Evolutionary conservation across 2,113 vertebrate genomes (phyloP), one percentile per base, ranked within the genome.

Genomic region (Coptodon rendalli): DNA sequence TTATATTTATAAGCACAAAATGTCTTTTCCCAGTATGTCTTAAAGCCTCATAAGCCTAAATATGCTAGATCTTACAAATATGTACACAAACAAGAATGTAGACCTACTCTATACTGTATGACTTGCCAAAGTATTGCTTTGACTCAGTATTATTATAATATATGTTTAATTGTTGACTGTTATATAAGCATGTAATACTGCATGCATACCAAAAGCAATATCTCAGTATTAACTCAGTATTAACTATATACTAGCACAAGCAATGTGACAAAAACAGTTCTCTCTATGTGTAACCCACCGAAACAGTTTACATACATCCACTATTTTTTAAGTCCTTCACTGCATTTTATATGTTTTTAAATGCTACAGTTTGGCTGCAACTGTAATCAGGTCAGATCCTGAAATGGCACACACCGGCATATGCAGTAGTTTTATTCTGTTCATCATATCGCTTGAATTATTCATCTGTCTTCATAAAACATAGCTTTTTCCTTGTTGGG

Each of bases 111-210:
- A 24, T 71, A 87, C 34, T 84, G n/a, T 71, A 87, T 68, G 66
- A 89, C 48, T 57, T 54, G 14, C 17, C 38, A 36, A 89, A 54
- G 14, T 48, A 16, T 66, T 53, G 34, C 12, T 86, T 78, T 38
- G 17, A 86, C 45, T 66, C 9, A 76, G 45, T 43, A 29, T 63
- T 52, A 16, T 63, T 3, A 48, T 80, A 40, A 12, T 61, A 73
- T 81, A 9, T 52, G 17, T 53, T 78, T 86, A 48, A 86, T 83
- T 73, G 9, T 76, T 9, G 87, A 78, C 81, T 89, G 83, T 91
- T 89, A 90, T 87, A 86, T 81, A 24, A 86, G 94, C 93, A 94
- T 92, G 93, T 13, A 56, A 53, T 85, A 53, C 71, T 91, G 93
- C 93, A 94, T 92, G 91, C 76, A 80, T 73, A 84, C 52, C 89